Conservation (phyloP, 2,113 vertebrate species). For the Albula glossodonta region DNA sequence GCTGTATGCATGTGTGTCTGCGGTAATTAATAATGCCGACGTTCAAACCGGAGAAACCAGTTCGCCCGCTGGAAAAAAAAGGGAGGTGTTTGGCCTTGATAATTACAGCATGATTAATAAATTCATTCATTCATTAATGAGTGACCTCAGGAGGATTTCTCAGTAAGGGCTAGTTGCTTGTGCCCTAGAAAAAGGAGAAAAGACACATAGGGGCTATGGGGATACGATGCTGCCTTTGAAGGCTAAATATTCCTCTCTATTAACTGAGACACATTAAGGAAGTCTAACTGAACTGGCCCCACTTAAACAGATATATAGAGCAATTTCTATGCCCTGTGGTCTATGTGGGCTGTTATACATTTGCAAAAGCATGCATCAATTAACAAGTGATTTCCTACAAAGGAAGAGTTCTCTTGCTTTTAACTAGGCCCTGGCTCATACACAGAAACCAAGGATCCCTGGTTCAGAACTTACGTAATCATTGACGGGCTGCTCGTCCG, state of each 20-base stretch:
- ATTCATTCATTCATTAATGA: constrained; percentile 57
- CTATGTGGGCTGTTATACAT: constrained; percentile 68
- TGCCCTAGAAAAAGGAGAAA: constrained; percentile 45
- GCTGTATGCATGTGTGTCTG: constrained; percentile 17
- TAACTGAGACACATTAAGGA: constrained; percentile 71
- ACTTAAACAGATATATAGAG: constrained; percentile 78
- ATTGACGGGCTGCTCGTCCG: constrained; percentile 59
- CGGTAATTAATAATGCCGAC: constrained; percentile 52
- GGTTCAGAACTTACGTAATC: constrained; percentile 68
- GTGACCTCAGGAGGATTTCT: constrained; percentile 62
- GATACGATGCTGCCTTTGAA: constrained; percentile 68
- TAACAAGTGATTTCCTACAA: constrained; percentile 71
- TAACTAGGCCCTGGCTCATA: constrained; percentile 5
- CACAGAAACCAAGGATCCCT: background rate
- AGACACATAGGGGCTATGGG: constrained; percentile 51
- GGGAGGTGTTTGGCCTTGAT: constrained; percentile 57
- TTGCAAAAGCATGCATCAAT: constrained; percentile 57
- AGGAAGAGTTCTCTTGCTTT: constrained; percentile 34
- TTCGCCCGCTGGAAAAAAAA: constrained; percentile 48
- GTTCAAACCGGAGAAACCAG: constrained; percentile 25
- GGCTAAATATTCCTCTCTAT: constrained; percentile 71
- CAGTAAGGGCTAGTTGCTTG: constrained; percentile 42
- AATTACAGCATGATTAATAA: constrained; percentile 69
- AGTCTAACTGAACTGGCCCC: constrained; percentile 72
- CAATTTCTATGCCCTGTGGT: constrained; percentile 70